phyloP scores from a whole-genome alignment of 1,140 invertebrate species.

The Camponotus floridanus region DNA sequence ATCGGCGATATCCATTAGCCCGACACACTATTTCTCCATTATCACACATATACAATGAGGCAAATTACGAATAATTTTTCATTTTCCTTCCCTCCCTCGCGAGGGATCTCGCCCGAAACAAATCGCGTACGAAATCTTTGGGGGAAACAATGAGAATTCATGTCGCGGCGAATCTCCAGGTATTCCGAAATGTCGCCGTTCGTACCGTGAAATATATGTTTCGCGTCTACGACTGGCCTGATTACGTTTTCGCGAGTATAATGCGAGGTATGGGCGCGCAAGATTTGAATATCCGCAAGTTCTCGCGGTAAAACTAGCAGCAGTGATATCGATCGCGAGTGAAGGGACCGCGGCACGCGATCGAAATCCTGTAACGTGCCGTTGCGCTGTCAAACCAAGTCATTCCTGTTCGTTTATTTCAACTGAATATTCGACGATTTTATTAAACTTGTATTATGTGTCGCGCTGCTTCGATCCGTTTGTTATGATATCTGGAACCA shows the following conservation, averaged over 20 bases:
- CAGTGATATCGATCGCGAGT: constrained; percentile 82
- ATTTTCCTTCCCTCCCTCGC: constrained; percentile 14
- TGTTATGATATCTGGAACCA: constrained; percentile 22
- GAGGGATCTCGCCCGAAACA: background rate
- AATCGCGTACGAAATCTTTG: constrained; percentile 27
- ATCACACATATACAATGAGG: constrained; percentile 27
- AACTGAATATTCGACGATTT: constrained; percentile 55
- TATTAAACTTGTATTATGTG: constrained; percentile 57
- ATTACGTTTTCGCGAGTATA: constrained; percentile 75
- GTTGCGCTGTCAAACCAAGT: constrained; percentile 54
- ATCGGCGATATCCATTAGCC: constrained; percentile 41
- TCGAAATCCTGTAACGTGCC: constrained; percentile 77
- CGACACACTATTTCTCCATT: constrained; percentile 55
- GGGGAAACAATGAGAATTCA: constrained; percentile 19
- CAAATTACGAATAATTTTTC: constrained; percentile 56
- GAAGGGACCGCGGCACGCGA: constrained; percentile 81
- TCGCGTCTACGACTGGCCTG: constrained; percentile 19
- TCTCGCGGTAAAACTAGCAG: constrained; percentile 75
- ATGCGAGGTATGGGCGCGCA: constrained; percentile 67
- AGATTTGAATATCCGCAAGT: constrained; percentile 79
- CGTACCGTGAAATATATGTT: constrained; percentile 9
- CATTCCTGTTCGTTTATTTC: constrained; percentile 49
- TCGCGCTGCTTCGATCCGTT: constrained; percentile 12
- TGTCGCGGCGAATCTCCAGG: background rate
- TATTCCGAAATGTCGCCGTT: constrained; percentile 17